Conservation (phyloP, 2,113 vertebrate species). For the Ranitomeya imitator region DNA sequence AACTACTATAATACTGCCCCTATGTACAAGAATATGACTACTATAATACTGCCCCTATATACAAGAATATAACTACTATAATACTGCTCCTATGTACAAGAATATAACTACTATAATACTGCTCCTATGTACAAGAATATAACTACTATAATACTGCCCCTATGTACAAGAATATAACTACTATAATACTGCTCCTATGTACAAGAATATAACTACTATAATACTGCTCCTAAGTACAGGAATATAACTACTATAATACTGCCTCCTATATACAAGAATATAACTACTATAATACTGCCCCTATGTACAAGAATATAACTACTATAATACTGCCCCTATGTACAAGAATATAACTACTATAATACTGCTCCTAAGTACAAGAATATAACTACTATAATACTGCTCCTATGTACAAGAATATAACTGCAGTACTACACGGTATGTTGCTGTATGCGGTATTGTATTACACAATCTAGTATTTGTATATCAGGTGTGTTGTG, state of each 20-base stretch:
- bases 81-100: neutral
- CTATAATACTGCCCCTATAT: neutral
- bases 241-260: conserved; percentile 12
- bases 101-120: conserved; percentile 2
- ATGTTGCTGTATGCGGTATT: no score
- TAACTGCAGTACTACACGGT: neutral
- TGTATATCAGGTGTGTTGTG: no score
- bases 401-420: no score
- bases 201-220: conserved; percentile 17
- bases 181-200: conserved; percentile 15
- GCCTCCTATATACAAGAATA: neutral
- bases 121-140: neutral
- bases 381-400: no score
- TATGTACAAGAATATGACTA: neutral
- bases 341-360: no score
- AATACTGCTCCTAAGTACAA: no score
- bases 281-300: neutral
- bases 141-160: neutral
- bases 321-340: no score
- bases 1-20: conserved; percentile 4
- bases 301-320: no score
- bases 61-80: conserved; percentile 1
- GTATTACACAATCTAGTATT: no score
- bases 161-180: conserved; percentile 9
- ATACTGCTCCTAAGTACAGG: conserved; percentile 8